These are phyloP conservation scores for Gila orcuttii DNA, from an alignment of 2,113 vertebrate genomes.

Conservation along the genomic window DNA sequence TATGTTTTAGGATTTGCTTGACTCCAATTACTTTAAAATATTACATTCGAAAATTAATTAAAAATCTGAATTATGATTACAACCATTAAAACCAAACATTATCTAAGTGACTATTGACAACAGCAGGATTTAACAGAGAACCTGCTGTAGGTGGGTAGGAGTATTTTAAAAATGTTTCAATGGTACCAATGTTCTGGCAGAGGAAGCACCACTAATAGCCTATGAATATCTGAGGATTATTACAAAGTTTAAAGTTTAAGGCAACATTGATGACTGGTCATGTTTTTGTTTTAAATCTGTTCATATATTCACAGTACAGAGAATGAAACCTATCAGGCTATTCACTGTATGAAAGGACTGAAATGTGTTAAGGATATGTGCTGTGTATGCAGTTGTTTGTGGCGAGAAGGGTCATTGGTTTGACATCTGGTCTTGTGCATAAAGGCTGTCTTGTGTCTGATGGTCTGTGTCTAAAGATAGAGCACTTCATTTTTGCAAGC, in stretches of 20 bases:
- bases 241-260: background rate
- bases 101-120: background rate
- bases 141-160: background rate
- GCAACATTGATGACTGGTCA: background rate
- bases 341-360: background rate
- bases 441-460: background rate
- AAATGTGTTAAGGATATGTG: background rate
- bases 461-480: conserved; percentile 15
- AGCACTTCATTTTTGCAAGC: background rate
- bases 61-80: background rate
- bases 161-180: background rate
- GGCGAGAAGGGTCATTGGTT: background rate
- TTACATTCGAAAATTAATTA: background rate
- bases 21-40: background rate
- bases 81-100: background rate
- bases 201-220: background rate
- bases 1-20: no score
- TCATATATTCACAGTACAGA: background rate
- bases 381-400: conserved; percentile 2
- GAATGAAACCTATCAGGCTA: background rate
- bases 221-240: background rate
- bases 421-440: background rate
- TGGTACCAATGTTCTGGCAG: background rate
- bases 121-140: background rate
- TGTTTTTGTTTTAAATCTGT: background rate